Evolutionary conservation across 1,140 invertebrate species (phyloP).

Genomic region (Penaeus indicus): DNA sequence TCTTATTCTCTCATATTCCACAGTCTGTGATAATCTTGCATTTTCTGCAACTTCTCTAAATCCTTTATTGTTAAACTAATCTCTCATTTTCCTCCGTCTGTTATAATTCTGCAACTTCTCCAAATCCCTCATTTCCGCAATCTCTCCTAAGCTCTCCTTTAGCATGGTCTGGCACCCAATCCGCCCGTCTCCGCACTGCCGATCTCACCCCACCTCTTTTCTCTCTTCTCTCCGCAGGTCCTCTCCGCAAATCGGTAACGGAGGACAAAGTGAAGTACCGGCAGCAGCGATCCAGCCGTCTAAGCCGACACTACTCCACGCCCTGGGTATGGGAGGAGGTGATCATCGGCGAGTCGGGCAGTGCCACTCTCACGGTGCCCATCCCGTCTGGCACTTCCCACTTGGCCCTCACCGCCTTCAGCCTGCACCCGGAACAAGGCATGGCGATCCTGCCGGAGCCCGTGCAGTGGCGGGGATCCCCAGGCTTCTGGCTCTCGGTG

Average conservation of each 20-base stretch:
- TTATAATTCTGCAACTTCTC: constrained; percentile 46
- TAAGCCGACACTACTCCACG: constrained; percentile 35
- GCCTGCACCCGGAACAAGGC: constrained; percentile 86
- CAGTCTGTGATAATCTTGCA: too few relatives aligned
- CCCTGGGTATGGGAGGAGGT: constrained; percentile 65
- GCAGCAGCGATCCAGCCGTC: constrained; percentile 45
- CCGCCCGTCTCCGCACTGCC: too few relatives aligned
- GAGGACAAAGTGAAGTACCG: constrained; percentile 40
- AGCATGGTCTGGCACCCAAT: too few relatives aligned
- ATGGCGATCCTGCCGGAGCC: constrained; percentile 87
- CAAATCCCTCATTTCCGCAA: too few relatives aligned
- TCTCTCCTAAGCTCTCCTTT: too few relatives aligned
- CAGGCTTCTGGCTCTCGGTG: constrained; percentile 95
- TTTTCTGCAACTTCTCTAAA: too few relatives aligned
- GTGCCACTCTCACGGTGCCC: constrained; percentile 41
- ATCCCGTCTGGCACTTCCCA: constrained; percentile 83
- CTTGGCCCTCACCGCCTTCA: constrained; percentile 94
- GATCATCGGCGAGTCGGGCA: constrained; percentile 44
- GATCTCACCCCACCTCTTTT: too few relatives aligned
- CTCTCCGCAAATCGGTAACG: neutral
- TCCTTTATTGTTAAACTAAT: too few relatives aligned
- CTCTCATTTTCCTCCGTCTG: neutral
- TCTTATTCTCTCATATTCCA: too few relatives aligned
- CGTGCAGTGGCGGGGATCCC: constrained; percentile 81
- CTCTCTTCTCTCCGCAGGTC: constrained; percentile 31